phyloP scores from a whole-genome alignment of 2,888 invertebrate genomes.

The Anticlea derivata region DNA sequence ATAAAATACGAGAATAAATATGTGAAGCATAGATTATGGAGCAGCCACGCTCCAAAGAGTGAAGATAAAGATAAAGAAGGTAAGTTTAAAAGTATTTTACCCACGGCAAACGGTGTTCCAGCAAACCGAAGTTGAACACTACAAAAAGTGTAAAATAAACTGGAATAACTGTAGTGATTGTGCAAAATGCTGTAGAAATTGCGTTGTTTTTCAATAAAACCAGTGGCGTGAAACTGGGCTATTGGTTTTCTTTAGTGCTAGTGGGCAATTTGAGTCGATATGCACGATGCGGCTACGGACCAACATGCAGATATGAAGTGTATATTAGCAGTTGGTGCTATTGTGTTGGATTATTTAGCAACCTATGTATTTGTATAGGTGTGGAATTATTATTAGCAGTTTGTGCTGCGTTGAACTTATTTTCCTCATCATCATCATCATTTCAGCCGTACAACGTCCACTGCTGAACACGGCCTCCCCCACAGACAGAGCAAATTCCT shows the following conservation, averaged over 20 bases:
- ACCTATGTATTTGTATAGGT: background rate
- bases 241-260: constrained; percentile 67
- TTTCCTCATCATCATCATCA: too few species aligned
- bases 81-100: too few species aligned
- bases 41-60: too few species aligned
- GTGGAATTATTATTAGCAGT: background rate
- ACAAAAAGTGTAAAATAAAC: constrained; percentile 42
- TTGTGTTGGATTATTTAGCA: background rate
- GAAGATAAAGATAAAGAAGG: too few species aligned
- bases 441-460: too few species aligned
- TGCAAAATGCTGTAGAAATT: constrained; percentile 57
- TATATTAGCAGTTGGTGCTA: constrained; percentile 2
- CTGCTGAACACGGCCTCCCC: too few species aligned
- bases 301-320: constrained; percentile 33
- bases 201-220: constrained; percentile 71
- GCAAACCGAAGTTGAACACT: constrained; percentile 44
- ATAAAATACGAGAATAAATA: too few species aligned
- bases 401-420: background rate
- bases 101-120: constrained; percentile 12
- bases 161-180: constrained; percentile 47
- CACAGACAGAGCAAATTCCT: too few species aligned
- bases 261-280: constrained; percentile 32
- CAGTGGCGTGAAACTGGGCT: constrained; percentile 63
- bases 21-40: too few species aligned
- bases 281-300: constrained; percentile 21